phyloP scores from a whole-genome alignment of 1,140 invertebrate genomes.

The Caerostris darwini region DNA sequence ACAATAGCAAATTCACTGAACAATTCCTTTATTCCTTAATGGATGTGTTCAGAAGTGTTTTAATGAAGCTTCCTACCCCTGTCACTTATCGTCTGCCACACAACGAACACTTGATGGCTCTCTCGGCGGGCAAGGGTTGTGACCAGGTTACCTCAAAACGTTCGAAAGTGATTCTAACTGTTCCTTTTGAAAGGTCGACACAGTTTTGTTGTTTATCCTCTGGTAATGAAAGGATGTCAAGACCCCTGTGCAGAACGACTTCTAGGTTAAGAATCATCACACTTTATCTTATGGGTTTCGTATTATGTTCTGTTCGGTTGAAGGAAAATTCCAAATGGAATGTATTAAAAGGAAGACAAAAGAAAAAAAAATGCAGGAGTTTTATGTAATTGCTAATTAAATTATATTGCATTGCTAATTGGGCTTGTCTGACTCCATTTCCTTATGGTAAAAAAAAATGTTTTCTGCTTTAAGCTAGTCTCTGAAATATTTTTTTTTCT shows the following conservation, averaged over 20 bases:
- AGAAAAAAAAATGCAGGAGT: not conserved
- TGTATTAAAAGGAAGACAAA: not conserved
- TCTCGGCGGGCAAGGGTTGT: not conserved
- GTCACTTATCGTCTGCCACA: not conserved
- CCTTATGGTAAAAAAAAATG: not conserved
- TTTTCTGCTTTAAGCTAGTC: not conserved
- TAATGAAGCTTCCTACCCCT: not conserved
- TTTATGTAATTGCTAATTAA: not conserved
- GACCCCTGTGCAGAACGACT: not conserved
- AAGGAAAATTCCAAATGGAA: not conserved
- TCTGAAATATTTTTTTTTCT: not conserved
- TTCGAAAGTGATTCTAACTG: not conserved
- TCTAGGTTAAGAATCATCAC: not conserved
- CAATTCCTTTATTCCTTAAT: not conserved
- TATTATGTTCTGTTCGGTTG: not conserved
- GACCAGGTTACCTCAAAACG: constrained; percentile 44
- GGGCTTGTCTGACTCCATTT: not conserved
- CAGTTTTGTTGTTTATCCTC: not conserved
- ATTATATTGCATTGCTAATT: constrained; percentile 1
- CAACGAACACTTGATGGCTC: not conserved
- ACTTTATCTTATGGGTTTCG: not conserved
- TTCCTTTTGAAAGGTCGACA: constrained; percentile 11
- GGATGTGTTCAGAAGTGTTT: not conserved
- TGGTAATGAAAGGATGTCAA: constrained; percentile 28
- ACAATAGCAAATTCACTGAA: not conserved